Conservation (phyloP, 2,113 vertebrate genomes). For the Fulica atra region DNA sequence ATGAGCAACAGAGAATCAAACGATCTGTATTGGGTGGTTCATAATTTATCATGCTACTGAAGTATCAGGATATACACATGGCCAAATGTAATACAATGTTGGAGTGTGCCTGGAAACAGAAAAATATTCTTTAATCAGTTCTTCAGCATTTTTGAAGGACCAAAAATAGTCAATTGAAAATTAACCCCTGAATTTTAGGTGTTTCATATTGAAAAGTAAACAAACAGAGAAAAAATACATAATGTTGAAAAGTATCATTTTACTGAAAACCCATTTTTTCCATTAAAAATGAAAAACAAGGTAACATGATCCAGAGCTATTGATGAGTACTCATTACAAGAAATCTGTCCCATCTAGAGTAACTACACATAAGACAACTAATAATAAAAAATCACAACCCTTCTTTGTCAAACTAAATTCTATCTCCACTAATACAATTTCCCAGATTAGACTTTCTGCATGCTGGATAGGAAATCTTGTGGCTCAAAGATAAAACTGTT, state of each 20-base stretch:
- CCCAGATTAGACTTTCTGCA: constrained; percentile 13
- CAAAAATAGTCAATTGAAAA: not conserved
- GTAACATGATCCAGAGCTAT: constrained; percentile 14
- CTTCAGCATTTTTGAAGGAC: not conserved
- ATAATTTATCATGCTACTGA: not conserved
- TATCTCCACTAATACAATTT: constrained; percentile 40
- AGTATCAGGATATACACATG: not conserved
- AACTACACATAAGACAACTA: constrained; percentile 16
- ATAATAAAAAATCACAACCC: constrained; percentile 33
- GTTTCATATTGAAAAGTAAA: constrained; percentile 15
- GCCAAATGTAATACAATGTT: not conserved
- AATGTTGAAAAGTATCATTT: constrained; percentile 13
- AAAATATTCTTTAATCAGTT: not conserved
- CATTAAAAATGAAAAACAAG: constrained; percentile 20
- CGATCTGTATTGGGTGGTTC: not conserved
- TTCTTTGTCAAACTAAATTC: constrained; percentile 25
- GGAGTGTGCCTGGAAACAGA: not conserved
- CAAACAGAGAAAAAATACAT: not conserved
- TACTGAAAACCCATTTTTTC: not conserved
- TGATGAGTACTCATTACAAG: not conserved
- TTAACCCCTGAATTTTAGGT: not conserved
- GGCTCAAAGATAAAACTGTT: constrained; percentile 49
- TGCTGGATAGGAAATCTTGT: constrained; percentile 39
- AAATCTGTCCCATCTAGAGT: constrained; percentile 43
- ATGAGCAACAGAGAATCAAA: not conserved